Conservation (phyloP, 2,888 invertebrate species). For the Itoplectis maculator region DNA sequence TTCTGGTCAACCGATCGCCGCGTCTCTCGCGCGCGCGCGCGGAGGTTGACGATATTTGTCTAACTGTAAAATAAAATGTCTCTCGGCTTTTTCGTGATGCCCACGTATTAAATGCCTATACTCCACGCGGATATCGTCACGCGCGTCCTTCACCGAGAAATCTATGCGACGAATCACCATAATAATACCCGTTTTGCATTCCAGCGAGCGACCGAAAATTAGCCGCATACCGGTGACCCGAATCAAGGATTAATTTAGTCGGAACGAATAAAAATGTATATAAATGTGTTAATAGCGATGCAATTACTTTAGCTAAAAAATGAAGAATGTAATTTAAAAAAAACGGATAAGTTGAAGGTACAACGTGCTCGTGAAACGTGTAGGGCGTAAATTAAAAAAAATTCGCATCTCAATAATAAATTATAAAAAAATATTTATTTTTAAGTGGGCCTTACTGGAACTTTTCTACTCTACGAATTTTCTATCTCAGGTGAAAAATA, state of each 20-base stretch:
- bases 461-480: too few species aligned
- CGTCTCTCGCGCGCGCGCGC: conserved; percentile 43
- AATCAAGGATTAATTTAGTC: not conserved
- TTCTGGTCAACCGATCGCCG: too few species aligned
- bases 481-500: too few species aligned
- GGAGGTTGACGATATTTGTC: conserved; percentile 65
- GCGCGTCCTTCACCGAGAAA: conserved; percentile 51
- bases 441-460: too few species aligned
- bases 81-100: conserved; percentile 57
- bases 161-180: conserved; percentile 18
- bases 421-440: too few species aligned
- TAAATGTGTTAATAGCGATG: not conserved
- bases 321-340: too few species aligned
- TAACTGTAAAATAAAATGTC: conserved; percentile 68
- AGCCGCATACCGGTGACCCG: not conserved
- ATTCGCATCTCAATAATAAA: too few species aligned
- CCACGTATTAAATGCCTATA: conserved; percentile 36
- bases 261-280: not conserved
- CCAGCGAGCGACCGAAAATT: conserved; percentile 5
- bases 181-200: conserved; percentile 41
- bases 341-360: too few species aligned
- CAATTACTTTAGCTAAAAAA: not conserved
- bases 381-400: too few species aligned
- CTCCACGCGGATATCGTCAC: conserved; percentile 28
- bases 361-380: too few species aligned